Conservation (phyloP, 2,888 invertebrate species). For the Eumacrocentrus americanus region DNA sequence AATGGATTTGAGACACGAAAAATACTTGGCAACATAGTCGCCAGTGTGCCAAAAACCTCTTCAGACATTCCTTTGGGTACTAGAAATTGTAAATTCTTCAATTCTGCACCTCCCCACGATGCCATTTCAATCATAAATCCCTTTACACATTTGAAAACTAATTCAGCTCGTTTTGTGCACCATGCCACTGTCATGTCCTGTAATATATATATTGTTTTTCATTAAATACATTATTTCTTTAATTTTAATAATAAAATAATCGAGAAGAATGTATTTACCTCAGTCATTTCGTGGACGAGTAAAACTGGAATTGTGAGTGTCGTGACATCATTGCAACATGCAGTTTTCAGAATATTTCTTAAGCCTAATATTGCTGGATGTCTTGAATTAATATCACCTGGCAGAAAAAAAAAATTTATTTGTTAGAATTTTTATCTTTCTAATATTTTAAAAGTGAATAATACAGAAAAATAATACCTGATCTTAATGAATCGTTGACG, state of each 20-base stretch:
- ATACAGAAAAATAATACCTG: slow-evolving; percentile 51
- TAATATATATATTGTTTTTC: slow-evolving; percentile 4
- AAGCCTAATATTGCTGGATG: slow-evolving; percentile 95
- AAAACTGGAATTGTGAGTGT: slow-evolving; percentile 92
- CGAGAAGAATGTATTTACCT: slow-evolving; percentile 77
- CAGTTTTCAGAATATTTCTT: slow-evolving; percentile 91
- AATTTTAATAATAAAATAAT: slow-evolving; percentile 1
- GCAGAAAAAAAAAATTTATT: no score
- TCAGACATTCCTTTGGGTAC: slow-evolving; percentile 85
- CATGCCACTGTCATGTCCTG: slow-evolving; percentile 94
- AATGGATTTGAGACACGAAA: slow-evolving; percentile 95
- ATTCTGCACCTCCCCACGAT: slow-evolving; percentile 88
- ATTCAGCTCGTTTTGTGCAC: slow-evolving; percentile 95
- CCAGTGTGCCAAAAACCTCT: slow-evolving; percentile 80
- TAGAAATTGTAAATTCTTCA: slow-evolving; percentile 85
- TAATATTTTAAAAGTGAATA: slow-evolving; percentile 1
- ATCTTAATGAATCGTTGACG: slow-evolving; percentile 77
- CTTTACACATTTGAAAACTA: slow-evolving; percentile 98
- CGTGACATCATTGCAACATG: slow-evolving; percentile 93
- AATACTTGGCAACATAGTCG: slow-evolving; percentile 89
- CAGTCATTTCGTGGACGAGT: slow-evolving; percentile 90
- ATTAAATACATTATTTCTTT: not conserved
- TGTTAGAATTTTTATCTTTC: no score
- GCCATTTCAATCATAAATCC: slow-evolving; percentile 99
- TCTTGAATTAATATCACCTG: slow-evolving; percentile 90